Evolutionary conservation across 1,140 invertebrate species (phyloP), one percentile per base, ranked within the genome.

Genomic region (Lerema accius): DNA sequence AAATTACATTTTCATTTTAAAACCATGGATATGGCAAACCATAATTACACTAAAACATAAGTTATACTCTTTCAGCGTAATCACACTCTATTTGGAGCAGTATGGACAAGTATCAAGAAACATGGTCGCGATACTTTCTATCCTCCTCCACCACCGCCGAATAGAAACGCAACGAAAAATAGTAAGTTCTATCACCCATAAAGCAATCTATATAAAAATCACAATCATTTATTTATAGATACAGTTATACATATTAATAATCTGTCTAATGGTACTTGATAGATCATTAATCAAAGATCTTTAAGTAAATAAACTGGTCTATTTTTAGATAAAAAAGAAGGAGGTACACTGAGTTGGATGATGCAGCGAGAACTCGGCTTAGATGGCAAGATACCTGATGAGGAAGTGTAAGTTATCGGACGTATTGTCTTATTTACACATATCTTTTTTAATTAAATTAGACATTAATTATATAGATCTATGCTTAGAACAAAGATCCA

Each of bases 71-170:
- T 76, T 43, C 66, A 90, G 87, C 76, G 87, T 6, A 87, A 88
- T 39, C 87, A 90, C 65, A 85, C 85, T 0, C 48, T 90, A 4
- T 90, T 90, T 43, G 87, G 87, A 0, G 71, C 84, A 0, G 85
- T 90, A 9, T 86, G 83, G 83, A 86, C 84, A 0, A 88, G 83
- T 40, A 76, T 90, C 26, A 89, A 87, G 69, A 85, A 84, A 65
- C 78, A 80, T 35, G 82, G 84, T 4, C 64, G 74, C 4, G 83
- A 84, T 13, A 80, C 78, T 32, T 80, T 88, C 46, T 82, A 86
- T 53, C 69, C 75, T 10, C 74, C 71, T 45, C 61, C 73, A 9
- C 51, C 63, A n/a, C 45, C 46, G 37, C 39, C 61, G 11, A 66
- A 51, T 46, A 53, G 35, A n/a, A 61, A 40, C 39, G 3, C 45